phyloP scores from a whole-genome alignment of 2,113 vertebrate genomes.

The Microtus oregoni region DNA sequence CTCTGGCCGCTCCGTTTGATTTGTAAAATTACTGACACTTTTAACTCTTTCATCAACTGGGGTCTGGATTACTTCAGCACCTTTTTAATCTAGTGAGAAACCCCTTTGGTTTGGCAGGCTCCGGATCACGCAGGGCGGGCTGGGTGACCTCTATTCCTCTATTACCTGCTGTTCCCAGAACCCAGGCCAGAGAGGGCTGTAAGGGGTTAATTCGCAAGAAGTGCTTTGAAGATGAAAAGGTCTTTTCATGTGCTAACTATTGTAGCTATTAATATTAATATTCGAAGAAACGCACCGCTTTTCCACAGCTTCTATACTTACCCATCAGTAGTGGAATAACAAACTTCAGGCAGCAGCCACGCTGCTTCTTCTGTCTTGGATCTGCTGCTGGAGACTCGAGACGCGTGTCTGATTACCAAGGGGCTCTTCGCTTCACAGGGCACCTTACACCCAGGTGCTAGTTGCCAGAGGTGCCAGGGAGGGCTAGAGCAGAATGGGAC shows the following conservation, averaged over 20 bases:
- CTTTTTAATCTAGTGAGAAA: slow-evolving; percentile 18
- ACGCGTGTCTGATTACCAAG: neutral
- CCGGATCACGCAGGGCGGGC: fast-evolving
- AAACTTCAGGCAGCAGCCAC: slow-evolving; percentile 22
- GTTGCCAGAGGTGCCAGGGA: neutral
- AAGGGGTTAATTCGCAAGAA: slow-evolving; percentile 67
- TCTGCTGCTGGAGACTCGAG: neutral
- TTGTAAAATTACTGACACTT: slow-evolving; percentile 21
- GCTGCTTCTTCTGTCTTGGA: slow-evolving; percentile 34
- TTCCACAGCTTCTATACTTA: slow-evolving; percentile 64
- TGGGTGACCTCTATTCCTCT: neutral
- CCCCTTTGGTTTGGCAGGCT: neutral
- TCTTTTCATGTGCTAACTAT: slow-evolving; percentile 78
- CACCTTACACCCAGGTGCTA: neutral
- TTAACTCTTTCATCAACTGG: slow-evolving; percentile 21
- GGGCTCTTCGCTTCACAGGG: neutral
- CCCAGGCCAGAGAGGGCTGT: slow-evolving; percentile 20
- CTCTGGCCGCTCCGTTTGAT: neutral
- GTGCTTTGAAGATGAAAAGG: slow-evolving; percentile 83
- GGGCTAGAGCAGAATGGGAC: neutral
- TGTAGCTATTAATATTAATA: slow-evolving; percentile 82
- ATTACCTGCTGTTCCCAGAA: slow-evolving; percentile 61
- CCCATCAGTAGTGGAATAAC: slow-evolving; percentile 67
- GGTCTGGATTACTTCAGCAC: neutral
- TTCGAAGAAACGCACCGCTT: slow-evolving; percentile 75